A percentile compares a stretch with the other conserved stretches of the same genome.
Conservation (phyloP, 2,113 vertebrate genomes). For the Tragelaphus imberbis region DNA sequence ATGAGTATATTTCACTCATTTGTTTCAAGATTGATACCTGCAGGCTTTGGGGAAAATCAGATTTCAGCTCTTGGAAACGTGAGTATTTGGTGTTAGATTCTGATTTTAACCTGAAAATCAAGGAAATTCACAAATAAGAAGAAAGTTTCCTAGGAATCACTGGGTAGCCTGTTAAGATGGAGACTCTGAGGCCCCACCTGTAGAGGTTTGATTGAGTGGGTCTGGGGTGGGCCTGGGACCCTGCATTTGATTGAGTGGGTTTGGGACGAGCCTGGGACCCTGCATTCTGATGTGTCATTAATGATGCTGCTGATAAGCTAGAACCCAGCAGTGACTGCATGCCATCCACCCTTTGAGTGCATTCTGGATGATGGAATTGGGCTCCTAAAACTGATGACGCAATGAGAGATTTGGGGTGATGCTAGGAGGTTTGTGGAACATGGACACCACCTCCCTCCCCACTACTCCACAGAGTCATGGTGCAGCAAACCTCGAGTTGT, state of each 20-base stretch:
- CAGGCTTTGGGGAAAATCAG: neutral
- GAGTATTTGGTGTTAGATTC: neutral
- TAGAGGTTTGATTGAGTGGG: neutral
- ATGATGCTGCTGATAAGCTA: neutral
- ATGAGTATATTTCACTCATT: neutral
- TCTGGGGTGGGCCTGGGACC: neutral
- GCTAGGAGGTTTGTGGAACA: fast-evolving
- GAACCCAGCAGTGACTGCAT: neutral
- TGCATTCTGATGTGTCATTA: neutral
- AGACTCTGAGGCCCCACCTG: too few species aligned
- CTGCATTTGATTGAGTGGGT: neutral
- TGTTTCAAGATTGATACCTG: neutral
- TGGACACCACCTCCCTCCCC: fast-evolving
- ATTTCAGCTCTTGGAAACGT: neutral
- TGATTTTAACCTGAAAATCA: neutral
- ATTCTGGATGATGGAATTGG: neutral
- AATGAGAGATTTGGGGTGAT: neutral
- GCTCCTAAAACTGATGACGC: neutral
- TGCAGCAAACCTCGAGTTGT: fast-evolving
- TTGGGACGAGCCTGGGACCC: fast-evolving
- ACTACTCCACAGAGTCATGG: fast-evolving
- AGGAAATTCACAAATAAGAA: neutral
- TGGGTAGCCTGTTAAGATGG: neutral
- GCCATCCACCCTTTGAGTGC: neutral
- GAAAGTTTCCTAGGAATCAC: neutral